phyloP scores from a whole-genome alignment of 2,888 invertebrate genomes.

The Drosophila rellima region DNA sequence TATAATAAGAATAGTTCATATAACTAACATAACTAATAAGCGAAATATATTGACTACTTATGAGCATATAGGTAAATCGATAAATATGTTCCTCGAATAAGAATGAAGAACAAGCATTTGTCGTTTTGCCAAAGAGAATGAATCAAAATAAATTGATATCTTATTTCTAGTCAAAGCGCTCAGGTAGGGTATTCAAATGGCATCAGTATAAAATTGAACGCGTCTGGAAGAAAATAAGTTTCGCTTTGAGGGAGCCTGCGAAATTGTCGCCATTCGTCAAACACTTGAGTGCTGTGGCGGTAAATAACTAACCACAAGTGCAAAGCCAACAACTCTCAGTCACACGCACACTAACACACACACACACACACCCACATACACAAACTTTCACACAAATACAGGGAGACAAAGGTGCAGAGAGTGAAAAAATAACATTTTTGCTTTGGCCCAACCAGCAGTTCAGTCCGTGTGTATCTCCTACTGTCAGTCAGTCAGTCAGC shows the following conservation, averaged over 20 bases:
- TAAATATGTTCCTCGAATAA: too few species aligned
- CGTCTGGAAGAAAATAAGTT: slow-evolving; percentile 19
- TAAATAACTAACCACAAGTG: slow-evolving; percentile 74
- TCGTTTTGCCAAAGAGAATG: not conserved
- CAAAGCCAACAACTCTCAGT: slow-evolving; percentile 28
- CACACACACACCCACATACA: slow-evolving; percentile 1
- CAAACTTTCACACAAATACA: slow-evolving; percentile 4
- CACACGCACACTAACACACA: slow-evolving; percentile 34
- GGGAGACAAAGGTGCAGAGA: slow-evolving; percentile 41
- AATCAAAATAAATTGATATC: not conserved
- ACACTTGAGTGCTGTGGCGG: slow-evolving; percentile 43
- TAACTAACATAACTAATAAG: not conserved
- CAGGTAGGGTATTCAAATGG: slow-evolving; percentile 4
- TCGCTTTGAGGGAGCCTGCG: not conserved
- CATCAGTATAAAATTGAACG: slow-evolving; percentile 32
- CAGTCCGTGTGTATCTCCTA: not conserved
- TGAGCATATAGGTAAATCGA: not conserved
- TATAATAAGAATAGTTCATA: not conserved
- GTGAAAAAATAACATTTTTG: slow-evolving; percentile 66
- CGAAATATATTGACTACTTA: not conserved
- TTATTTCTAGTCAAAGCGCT: not conserved
- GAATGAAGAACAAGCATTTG: too few species aligned
- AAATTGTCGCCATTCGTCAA: slow-evolving; percentile 52
- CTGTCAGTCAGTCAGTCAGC: slow-evolving; percentile 5
- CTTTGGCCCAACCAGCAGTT: slow-evolving; percentile 34